phyloP scores from a whole-genome alignment of 2,888 invertebrate genomes.

The Pardosa pseudoannulata region DNA sequence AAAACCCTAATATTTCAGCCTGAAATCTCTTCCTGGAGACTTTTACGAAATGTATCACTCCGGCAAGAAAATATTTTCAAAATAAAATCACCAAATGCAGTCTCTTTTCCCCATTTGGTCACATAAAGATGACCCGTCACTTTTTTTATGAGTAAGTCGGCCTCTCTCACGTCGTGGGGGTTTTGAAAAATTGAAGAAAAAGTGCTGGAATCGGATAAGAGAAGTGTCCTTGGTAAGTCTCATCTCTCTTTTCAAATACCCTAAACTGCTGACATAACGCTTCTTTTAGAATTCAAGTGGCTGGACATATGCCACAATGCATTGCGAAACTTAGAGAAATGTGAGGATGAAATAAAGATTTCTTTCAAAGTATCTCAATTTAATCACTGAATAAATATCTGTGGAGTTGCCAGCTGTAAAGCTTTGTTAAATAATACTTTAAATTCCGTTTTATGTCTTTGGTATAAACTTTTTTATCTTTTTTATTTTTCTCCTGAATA shows the following conservation, averaged over 20 bases:
- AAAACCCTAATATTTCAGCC: too few relatives aligned
- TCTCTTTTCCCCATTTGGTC: neutral
- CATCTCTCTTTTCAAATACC: neutral
- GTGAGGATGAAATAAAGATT: neutral
- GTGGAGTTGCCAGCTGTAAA: too few relatives aligned
- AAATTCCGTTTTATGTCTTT: too few relatives aligned
- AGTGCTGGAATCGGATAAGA: neutral
- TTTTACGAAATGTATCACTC: too few relatives aligned
- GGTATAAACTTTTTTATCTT: too few relatives aligned
- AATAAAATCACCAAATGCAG: neutral
- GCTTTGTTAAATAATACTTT: too few relatives aligned
- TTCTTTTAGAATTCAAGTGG: neutral
- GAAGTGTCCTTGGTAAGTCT: neutral
- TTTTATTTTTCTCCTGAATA: too few relatives aligned
- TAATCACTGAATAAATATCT: too few relatives aligned
- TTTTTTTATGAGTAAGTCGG: neutral
- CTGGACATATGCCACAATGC: constrained; percentile 2
- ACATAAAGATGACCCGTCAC: constrained; percentile 1
- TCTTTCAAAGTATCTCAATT: neutral
- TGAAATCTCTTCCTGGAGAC: too few relatives aligned
- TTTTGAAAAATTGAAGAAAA: neutral
- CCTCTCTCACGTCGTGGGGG: neutral
- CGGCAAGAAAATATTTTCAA: neutral
- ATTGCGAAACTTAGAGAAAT: neutral
- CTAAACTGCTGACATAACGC: constrained; percentile 2